These are phyloP conservation scores for Gonatopus flavifemur DNA, from an alignment of 1,140 invertebrate genomes.

Conservation along the genomic window DNA sequence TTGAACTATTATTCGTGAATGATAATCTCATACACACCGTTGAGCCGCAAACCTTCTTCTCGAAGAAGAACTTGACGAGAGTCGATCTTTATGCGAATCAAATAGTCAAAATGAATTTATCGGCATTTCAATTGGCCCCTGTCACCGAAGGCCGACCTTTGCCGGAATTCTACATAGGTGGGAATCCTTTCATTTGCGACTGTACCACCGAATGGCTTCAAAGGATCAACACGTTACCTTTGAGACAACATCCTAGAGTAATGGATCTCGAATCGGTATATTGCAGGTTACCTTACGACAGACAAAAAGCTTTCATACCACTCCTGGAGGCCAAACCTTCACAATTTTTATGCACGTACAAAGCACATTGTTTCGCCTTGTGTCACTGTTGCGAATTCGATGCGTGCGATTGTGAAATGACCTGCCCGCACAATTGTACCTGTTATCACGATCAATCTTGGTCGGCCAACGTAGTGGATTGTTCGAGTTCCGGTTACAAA, in stretches of 20 bases:
- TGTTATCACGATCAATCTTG: slow-evolving; percentile 86
- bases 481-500: slow-evolving; percentile 72
- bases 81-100: slow-evolving; percentile 85
- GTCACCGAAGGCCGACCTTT: slow-evolving; percentile 64
- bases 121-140: slow-evolving; percentile 71
- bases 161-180: slow-evolving; percentile 83
- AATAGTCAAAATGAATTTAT: slow-evolving; percentile 76
- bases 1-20: slow-evolving; percentile 80
- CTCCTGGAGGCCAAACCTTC: slow-evolving; percentile 70
- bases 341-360: slow-evolving; percentile 82
- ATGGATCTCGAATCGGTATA: slow-evolving; percentile 82
- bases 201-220: slow-evolving; percentile 88
- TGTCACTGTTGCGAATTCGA: slow-evolving; percentile 88
- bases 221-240: slow-evolving; percentile 70
- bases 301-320: slow-evolving; percentile 70
- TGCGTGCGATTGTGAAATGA: slow-evolving; percentile 84
- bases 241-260: slow-evolving; percentile 75
- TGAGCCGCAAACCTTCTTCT: slow-evolving; percentile 76
- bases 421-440: slow-evolving; percentile 81
- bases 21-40: slow-evolving; percentile 78
- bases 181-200: slow-evolving; percentile 86
- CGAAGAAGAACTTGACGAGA: slow-evolving; percentile 75
- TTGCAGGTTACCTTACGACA: slow-evolving; percentile 77
- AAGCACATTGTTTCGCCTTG: slow-evolving; percentile 76
- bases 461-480: slow-evolving; percentile 89